Evolutionary conservation across 2,113 vertebrate species (phyloP).

Genomic region (Dromas ardeola): DNA sequence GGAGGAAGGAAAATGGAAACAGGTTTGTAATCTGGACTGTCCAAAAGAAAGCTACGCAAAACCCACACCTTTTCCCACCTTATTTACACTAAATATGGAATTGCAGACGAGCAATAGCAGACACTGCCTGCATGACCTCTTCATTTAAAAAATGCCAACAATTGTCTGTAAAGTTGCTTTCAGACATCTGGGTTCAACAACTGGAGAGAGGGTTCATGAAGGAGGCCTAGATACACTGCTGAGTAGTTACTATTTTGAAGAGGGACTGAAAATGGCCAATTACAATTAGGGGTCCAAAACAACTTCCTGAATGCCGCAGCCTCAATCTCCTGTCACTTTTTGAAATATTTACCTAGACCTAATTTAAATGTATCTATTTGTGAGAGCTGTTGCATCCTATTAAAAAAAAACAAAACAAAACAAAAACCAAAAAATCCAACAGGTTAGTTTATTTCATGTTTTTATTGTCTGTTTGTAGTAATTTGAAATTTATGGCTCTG

Average conservation of each 20-base stretch:
- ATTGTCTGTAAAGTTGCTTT: background rate
- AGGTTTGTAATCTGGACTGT: background rate
- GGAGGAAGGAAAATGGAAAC: background rate
- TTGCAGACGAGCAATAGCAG: background rate
- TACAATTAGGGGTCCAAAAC: background rate
- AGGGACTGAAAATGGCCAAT: background rate
- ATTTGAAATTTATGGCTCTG: background rate
- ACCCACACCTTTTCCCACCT: background rate
- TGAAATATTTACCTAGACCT: background rate
- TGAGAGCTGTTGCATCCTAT: background rate
- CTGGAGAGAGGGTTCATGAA: background rate
- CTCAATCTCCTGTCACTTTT: background rate
- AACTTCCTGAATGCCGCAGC: background rate
- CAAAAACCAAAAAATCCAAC: accelerated
- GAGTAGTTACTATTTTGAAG: background rate
- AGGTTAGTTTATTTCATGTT: background rate
- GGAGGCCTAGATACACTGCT: background rate
- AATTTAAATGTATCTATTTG: background rate
- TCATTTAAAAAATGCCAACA: background rate
- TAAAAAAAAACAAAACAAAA: background rate
- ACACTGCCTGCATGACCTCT: background rate
- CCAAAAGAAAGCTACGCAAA: background rate
- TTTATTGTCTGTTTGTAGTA: background rate
- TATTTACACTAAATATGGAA: background rate
- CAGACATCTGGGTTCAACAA: too few relatives aligned